Conservation (phyloP, 1,140 invertebrate genomes). For the Drosophila sucinea region DNA sequence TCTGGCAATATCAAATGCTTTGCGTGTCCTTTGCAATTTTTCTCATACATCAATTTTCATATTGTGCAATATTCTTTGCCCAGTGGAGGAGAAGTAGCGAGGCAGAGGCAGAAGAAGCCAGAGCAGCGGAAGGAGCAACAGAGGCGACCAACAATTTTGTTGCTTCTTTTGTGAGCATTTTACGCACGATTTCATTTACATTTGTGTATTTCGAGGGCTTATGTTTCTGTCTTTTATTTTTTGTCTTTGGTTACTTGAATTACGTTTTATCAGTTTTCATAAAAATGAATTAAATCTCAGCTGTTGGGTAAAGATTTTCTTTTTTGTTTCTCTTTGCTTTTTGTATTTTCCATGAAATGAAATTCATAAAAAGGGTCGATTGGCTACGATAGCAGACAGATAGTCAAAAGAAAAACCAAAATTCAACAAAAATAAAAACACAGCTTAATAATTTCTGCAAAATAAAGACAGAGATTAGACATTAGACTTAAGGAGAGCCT, state of each 20-base stretch:
- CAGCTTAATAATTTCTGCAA: no score
- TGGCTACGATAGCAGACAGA: neutral
- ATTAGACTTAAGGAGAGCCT: no score
- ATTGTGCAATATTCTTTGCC: constrained; percentile 42
- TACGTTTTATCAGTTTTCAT: constrained; percentile 57
- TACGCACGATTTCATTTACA: constrained; percentile 78
- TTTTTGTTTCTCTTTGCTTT: constrained; percentile 33
- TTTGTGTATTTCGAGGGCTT: constrained; percentile 47
- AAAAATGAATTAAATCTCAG: constrained; percentile 56
- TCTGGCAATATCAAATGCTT: constrained; percentile 62
- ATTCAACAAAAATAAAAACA: neutral
- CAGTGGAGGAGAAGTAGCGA: neutral
- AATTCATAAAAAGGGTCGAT: neutral
- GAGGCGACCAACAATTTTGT: constrained; percentile 34
- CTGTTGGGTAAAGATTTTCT: constrained; percentile 25
- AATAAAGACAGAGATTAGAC: no score
- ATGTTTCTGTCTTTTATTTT: constrained; percentile 12
- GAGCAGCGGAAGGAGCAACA: neutral
- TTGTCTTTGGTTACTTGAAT: constrained; percentile 32
- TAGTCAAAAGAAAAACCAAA: neutral
- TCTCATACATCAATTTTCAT: constrained; percentile 79
- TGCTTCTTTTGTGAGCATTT: constrained; percentile 71
- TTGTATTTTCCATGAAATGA: neutral
- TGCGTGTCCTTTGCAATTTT: constrained; percentile 78
- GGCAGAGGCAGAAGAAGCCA: neutral